Evolutionary conservation across 2,888 invertebrate genomes (phyloP), one percentile per base, ranked within the genome.

Genomic region (Deilephila elpenor): DNA sequence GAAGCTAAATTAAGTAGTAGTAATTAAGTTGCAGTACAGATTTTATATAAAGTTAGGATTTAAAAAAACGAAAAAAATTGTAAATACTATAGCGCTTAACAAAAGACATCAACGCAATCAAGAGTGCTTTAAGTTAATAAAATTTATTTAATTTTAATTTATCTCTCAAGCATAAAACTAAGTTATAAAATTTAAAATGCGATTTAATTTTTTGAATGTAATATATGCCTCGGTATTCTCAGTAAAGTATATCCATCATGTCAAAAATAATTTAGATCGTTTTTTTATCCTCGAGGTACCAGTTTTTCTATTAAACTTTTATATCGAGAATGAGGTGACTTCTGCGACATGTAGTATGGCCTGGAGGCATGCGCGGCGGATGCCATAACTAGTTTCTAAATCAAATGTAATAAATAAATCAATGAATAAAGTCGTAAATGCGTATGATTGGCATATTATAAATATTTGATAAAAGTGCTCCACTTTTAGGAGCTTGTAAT

Each of bases 401-500:
- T 80, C 74, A 74, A 72, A 79, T 74, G 75, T 75, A 80, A 81
- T 83, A 82, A 83, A 84, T 84, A 86, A 87, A 87, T 88, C 84
- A 86, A 82, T 83, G 80, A 83, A 84, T 83, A 81, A 84, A 83
- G 74, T 84, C 84, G 83, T 88, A 86, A 86, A 85, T 75, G 80
- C 81, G 80, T 82, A 85, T 86, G 84, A 86, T 85, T 84, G 83
- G 81, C 84, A 80, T 84, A 83, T 81, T 84, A 86, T 84, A 84
- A 86, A 85, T 84, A 84, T 84, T 85, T 84, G 84, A 86, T 82
- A 87, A 86, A 86, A 85, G 75, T 82, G 83, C 82, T 85, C 83
- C 73, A 84, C 75, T 84, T 84, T 75, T 75, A 59, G 51, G 75
- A 78, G 76, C 77, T 77, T 75, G 76, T 78, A 82, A 82, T 83